Evolutionary conservation across 2,113 vertebrate genomes (phyloP).

Genomic region (Cygnus atratus): DNA sequence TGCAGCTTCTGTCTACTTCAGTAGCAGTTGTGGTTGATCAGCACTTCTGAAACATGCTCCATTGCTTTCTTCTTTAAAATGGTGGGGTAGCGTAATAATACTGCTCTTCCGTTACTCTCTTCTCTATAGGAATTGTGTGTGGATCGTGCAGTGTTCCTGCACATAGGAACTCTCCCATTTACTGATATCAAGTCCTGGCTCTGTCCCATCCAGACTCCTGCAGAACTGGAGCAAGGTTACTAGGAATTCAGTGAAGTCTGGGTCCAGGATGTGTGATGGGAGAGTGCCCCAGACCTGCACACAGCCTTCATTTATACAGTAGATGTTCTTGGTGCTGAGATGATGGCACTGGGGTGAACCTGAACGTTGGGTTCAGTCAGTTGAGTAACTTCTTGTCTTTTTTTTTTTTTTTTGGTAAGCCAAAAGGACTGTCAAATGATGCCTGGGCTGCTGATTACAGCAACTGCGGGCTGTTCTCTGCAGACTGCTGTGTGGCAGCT

Average conservation of each 20-base stretch:
- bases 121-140: not conserved
- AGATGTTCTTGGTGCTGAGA: not conserved
- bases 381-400: not conserved
- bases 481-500: not conserved
- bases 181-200: not conserved
- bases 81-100: not conserved
- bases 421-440: not conserved
- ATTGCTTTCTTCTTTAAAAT: not conserved
- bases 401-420: not conserved
- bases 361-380: not conserved
- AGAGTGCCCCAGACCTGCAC: not conserved
- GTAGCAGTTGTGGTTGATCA: not conserved
- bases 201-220: not conserved
- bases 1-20: conserved; percentile 2
- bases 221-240: not conserved
- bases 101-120: not conserved
- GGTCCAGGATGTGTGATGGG: not conserved
- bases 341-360: rapidly evolving
- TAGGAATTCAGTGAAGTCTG: not conserved
- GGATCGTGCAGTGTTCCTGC: not conserved
- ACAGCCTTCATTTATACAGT: not conserved
- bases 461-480: not conserved
- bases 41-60: not conserved
- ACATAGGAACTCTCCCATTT: not conserved
- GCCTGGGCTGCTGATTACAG: not conserved